Evolutionary conservation across 2,113 vertebrate genomes (phyloP).

Genomic region (Phycodurus eques): DNA sequence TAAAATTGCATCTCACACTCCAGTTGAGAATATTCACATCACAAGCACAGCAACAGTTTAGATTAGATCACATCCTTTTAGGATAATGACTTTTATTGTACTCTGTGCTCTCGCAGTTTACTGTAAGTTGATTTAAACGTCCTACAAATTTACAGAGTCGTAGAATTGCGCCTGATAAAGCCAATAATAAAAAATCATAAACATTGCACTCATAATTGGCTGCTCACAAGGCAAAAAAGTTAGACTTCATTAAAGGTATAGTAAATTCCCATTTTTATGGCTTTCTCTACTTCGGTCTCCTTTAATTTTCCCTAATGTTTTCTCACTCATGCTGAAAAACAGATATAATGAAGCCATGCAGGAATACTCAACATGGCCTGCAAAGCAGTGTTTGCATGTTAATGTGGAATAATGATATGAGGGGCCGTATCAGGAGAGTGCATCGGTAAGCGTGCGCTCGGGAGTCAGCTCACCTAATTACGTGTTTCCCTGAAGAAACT

Average conservation of each 20-base stretch:
- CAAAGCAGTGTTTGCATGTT: conserved; percentile 18
- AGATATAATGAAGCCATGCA: conserved; percentile 27
- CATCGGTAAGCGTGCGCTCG: conserved; percentile 15
- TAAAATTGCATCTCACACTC: neutral
- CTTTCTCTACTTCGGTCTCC: conserved; percentile 14
- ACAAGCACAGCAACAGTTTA: neutral
- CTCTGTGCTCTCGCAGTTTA: neutral
- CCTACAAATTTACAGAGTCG: conserved; percentile 1
- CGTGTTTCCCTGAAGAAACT: conserved; percentile 39
- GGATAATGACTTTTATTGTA: neutral
- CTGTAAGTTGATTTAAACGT: neutral
- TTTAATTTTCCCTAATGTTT: conserved; percentile 18
- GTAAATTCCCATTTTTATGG: conserved; percentile 15
- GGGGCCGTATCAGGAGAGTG: conserved; percentile 40
- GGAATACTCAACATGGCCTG: conserved; percentile 17
- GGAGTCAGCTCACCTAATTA: conserved; percentile 56
- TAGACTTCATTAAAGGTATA: conserved; percentile 10
- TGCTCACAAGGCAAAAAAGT: conserved; percentile 4
- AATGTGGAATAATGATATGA: conserved; percentile 40
- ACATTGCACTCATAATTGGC: neutral
- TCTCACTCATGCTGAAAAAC: neutral
- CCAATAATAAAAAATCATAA: conserved; percentile 7
- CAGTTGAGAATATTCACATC: neutral
- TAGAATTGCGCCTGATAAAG: neutral
- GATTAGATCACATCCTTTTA: neutral